A percentile compares a stretch with the other conserved stretches of the same genome.
Conservation (phyloP, 2,888 invertebrate genomes). For the Papilio elwesi region DNA sequence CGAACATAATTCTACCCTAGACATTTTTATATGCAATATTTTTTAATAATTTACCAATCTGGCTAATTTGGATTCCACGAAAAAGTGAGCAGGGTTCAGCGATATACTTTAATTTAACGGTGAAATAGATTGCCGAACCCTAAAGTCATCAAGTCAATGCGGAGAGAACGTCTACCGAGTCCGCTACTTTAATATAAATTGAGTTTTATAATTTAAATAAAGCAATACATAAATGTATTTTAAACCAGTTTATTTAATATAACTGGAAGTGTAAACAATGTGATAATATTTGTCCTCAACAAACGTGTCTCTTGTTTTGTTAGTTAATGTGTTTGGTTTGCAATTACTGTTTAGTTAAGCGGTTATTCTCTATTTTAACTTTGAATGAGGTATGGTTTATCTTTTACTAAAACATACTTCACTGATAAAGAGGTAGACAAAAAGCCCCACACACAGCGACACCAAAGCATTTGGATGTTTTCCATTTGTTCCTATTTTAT, state of each 20-base stretch:
- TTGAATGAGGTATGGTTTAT: constrained; percentile 1
- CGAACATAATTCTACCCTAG: not conserved
- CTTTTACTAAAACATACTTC: not conserved
- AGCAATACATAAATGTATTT: constrained; percentile 4
- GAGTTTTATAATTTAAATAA: not conserved
- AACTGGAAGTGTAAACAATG: constrained; percentile 15
- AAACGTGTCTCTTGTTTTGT: constrained; percentile 24
- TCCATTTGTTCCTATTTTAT: too few relatives aligned
- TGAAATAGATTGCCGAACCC: too few relatives aligned
- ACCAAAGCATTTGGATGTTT: too few relatives aligned
- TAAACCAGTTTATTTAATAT: constrained; percentile 6
- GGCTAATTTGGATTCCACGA: not conserved
- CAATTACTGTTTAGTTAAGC: constrained; percentile 12
- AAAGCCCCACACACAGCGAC: not conserved
- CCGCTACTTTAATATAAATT: not conserved
- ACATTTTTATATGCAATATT: not conserved
- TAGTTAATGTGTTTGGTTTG: constrained; percentile 36
- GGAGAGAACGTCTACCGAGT: not conserved
- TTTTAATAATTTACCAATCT: not conserved
- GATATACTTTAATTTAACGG: too few relatives aligned
- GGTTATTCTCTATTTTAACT: constrained; percentile 5
- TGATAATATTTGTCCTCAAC: constrained; percentile 12
- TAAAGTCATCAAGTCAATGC: too few relatives aligned
- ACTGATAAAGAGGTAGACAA: not conserved
- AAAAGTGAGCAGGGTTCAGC: not conserved